These are phyloP conservation scores for Columba janthina DNA, from an alignment of 2,113 vertebrate genomes.

Conservation along the genomic window DNA sequence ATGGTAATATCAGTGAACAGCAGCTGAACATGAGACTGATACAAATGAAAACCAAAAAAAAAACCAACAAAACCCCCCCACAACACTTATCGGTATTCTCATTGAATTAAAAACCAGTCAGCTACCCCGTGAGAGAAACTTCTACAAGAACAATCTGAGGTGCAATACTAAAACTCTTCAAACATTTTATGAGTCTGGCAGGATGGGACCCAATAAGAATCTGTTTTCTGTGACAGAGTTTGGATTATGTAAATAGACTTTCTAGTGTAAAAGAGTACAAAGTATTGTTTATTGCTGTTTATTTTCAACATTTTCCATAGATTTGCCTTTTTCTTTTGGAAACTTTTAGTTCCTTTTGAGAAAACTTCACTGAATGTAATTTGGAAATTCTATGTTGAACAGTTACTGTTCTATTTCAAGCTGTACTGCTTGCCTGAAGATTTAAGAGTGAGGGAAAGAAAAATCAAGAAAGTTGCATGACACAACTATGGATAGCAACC, in stretches of 20 bases:
- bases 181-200: background rate
- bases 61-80: background rate
- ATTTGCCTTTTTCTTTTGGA: background rate
- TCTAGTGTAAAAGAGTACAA: background rate
- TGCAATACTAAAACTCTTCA: background rate
- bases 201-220: background rate
- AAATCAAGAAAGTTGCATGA: background rate
- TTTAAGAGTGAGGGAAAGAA: background rate
- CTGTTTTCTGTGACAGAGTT: background rate
- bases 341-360: background rate
- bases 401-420: background rate
- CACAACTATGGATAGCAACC: background rate
- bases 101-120: background rate
- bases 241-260: background rate
- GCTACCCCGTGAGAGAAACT: background rate
- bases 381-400: background rate
- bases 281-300: constrained; percentile 5
- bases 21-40: constrained; percentile 48
- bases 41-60: background rate
- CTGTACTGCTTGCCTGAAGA: background rate
- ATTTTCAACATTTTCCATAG: background rate
- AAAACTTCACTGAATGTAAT: background rate
- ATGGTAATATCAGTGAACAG: constrained; percentile 64
- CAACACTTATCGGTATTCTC: background rate
- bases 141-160: background rate